phyloP scores from a whole-genome alignment of 2,797 vertebrate genomes.

The Melanotaenia parkinsoni region DNA sequence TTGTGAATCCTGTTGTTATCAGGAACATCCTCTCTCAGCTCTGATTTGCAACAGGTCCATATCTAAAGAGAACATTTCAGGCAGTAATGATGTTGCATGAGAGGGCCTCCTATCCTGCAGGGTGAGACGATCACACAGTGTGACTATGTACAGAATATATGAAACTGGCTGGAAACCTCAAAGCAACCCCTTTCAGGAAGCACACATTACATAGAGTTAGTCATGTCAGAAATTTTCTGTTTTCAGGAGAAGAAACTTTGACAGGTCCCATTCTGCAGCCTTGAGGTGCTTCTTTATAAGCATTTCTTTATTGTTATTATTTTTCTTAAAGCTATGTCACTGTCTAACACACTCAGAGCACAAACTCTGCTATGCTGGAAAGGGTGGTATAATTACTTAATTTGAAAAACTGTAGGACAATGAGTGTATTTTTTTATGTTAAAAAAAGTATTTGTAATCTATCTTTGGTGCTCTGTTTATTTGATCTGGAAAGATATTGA shows the following conservation, averaged over 20 bases:
- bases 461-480: slow-evolving; percentile 41
- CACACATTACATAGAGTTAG: background rate
- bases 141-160: background rate
- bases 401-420: slow-evolving; percentile 9
- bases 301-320: background rate
- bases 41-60: slow-evolving; percentile 45
- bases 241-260: slow-evolving; percentile 13
- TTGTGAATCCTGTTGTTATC: slow-evolving; percentile 52
- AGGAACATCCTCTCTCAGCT: slow-evolving; percentile 45
- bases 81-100: slow-evolving; percentile 26
- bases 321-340: background rate
- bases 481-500: slow-evolving; percentile 50
- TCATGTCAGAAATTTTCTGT: slow-evolving; percentile 2
- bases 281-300: background rate
- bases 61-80: slow-evolving; percentile 35
- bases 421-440: slow-evolving; percentile 12
- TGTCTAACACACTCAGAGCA: slow-evolving; percentile 14
- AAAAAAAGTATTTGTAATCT: slow-evolving; percentile 19
- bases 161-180: background rate
- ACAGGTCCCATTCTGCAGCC: background rate
- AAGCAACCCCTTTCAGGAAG: slow-evolving; percentile 2
- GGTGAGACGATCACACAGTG: background rate
- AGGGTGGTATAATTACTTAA: background rate
- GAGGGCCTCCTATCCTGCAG: slow-evolving; percentile 22
- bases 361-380: background rate